Percentiles rank a stretch among this genome's conserved stretches.
These are phyloP conservation scores for Heterochromis multidens DNA, from an alignment of 2,113 vertebrate genomes.

Conservation along the genomic window DNA sequence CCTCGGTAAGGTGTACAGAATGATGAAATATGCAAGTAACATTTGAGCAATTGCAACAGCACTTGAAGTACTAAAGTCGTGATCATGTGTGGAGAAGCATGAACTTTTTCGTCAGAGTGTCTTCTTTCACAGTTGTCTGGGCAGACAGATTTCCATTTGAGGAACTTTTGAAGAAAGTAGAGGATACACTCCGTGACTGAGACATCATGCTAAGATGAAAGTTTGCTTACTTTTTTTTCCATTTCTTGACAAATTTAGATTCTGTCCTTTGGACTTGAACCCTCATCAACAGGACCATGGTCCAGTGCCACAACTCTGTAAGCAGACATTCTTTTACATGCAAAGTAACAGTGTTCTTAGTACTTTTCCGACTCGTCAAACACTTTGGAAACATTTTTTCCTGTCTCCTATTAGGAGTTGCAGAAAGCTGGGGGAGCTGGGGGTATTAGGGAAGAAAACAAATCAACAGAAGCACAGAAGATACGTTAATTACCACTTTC, in stretches of 20 bases:
- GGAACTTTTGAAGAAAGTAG: background rate
- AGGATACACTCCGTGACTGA: background rate
- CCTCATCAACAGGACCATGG: background rate
- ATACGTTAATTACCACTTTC: background rate
- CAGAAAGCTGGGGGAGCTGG: background rate
- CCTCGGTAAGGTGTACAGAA: background rate
- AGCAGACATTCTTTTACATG: no score
- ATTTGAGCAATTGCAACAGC: background rate
- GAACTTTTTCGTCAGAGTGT: background rate
- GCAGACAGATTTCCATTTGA: background rate
- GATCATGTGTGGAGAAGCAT: background rate
- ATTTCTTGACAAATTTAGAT: background rate
- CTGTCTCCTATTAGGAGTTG: background rate
- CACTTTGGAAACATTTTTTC: background rate
- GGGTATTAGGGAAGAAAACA: background rate
- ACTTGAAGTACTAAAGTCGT: background rate
- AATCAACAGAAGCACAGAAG: background rate
- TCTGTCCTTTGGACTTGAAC: background rate
- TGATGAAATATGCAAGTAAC: slow-evolving; percentile 43
- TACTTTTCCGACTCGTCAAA: background rate
- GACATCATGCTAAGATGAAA: background rate
- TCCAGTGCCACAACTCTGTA: no score
- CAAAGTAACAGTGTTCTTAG: background rate
- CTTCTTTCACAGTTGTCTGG: background rate
- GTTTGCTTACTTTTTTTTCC: background rate